Evolutionary conservation across 2,888 invertebrate genomes (phyloP), one percentile per base, ranked within the genome.

Genomic region (Hydriomena furcata): DNA sequence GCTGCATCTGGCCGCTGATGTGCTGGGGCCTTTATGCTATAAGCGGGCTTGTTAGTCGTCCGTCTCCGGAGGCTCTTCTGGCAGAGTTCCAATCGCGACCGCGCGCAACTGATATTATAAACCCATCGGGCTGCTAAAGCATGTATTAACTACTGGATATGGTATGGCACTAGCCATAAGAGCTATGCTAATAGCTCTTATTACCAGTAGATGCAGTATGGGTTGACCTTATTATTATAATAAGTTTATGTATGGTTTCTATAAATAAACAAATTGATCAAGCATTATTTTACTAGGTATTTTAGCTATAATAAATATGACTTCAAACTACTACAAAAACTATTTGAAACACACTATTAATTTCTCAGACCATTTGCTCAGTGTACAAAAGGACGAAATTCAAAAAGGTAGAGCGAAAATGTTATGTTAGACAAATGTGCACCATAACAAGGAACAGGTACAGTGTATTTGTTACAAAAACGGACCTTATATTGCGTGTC

Each of bases 41-140:
- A 41, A 47, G 38, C 10, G 27, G 7, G 47, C 28, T 40, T 52
- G 47, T 52, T 52, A 47, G 42, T 35, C 52, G 52, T 40, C 37
- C 34, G 47, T 48, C 47, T 48, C 38, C 36, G 31, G 23, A 36
- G 52, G 52, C 34, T 47, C 32, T 48, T 35, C 47, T 52, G 52
- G 52, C 52, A 1, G 0, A n/a, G 34, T 47, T 52, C 52, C 52
- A 52, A 47, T 48, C 52, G 25, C 43, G 47, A 47, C 42, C 42
- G 40, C 45, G 31, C 36, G 32, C 40, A 20, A 2, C 36, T 37
- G 43, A 43, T 48, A 48, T 52, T 43, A 52, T 52, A 48, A 47
- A 47, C 52, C 47, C 30, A 52, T 42, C 34, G 32, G 17, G 10
- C 46, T 43, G 36, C 41, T 52, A 52, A 41, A 38, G 27, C 32